Base-by-base conservation (phyloP, 2,797 vertebrate species). In the Dermochelys coriacea region DNA sequence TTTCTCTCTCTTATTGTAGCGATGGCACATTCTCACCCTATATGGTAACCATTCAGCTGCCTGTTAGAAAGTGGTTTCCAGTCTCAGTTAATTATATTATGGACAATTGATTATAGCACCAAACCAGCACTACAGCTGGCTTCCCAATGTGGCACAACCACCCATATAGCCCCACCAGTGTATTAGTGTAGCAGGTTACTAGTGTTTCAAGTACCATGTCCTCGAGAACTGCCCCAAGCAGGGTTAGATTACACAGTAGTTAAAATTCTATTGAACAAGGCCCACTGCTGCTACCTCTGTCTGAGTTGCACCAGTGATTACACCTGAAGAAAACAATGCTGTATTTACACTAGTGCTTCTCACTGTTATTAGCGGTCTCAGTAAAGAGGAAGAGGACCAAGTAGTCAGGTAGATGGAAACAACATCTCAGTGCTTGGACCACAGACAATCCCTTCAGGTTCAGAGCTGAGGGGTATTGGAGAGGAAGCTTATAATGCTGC, bases 401-500 rank as follows among this genome's bases (percentile, higher is more conserved):
- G 25, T 68, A n/a, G 34, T 68, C 61, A 19, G 18, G 61, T 87
- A 93, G 23, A 91, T 87, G 84, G 90, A 93, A 91, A 90, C 87
- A 31, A 54, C 18, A 34, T 68, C 61, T 68, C 31, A n/a, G 55
- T 54, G 80, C 50, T 14, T 71, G 93, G 88, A 84, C 89, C 61
- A 52, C 88, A 77, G 86, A 61, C 81, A 82, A 45, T 81, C 85
- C 41, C n/a, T 89, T 45, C 0, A 0, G 86, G 90, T 57, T 93
- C 96, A 91, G 84, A 91, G 83, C 68, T 90, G 93, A 94, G 89
- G 90, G 59, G 78, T 89, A 91, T n/a, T 6, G 23, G 64, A 91
- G 93, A 86, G 6, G 9, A 55, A 74, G 89, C 94, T 89, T 93
- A 61, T 77, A 93, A 92, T 61, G 3, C 71, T 85, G 25, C 51